phyloP scores from a whole-genome alignment of 2,797 vertebrate species.

The Silurus lanzhouensis region DNA sequence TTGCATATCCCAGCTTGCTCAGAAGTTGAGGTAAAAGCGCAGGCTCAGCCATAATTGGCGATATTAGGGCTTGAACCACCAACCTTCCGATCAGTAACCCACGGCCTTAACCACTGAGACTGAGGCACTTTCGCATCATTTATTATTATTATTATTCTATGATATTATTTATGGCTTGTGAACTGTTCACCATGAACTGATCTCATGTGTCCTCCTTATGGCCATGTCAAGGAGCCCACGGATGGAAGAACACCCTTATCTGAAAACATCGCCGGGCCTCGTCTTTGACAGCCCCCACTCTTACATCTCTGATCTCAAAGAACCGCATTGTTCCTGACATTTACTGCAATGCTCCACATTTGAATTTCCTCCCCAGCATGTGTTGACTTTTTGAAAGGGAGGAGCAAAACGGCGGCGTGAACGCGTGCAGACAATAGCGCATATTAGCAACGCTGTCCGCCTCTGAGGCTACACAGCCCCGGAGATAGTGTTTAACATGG shows the following conservation, averaged over 20 bases:
- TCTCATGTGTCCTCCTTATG: neutral
- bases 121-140: too few relatives aligned
- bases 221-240: conserved; percentile 20
- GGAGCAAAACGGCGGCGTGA: conserved; percentile 34
- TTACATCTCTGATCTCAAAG: conserved; percentile 51
- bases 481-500: conserved; percentile 43
- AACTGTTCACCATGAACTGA: neutral
- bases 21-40: too few relatives aligned
- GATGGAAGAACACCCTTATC: conserved; percentile 46
- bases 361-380: conserved; percentile 58
- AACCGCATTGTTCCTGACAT: conserved; percentile 59
- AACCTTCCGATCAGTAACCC: too few relatives aligned
- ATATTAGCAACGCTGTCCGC: conserved; percentile 44
- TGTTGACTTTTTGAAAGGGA: conserved; percentile 55
- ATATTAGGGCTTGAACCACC: too few relatives aligned
- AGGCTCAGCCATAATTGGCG: too few relatives aligned
- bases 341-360: conserved; percentile 56
- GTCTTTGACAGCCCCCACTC: conserved; percentile 46
- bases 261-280: conserved; percentile 34
- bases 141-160: too few relatives aligned
- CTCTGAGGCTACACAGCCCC: conserved; percentile 43
- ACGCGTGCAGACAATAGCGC: conserved; percentile 40
- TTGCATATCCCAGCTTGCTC: too few relatives aligned
- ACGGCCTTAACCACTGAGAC: too few relatives aligned
- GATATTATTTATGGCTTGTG: neutral